Conservation (phyloP, 2,113 vertebrate species). For the Apus apus region DNA sequence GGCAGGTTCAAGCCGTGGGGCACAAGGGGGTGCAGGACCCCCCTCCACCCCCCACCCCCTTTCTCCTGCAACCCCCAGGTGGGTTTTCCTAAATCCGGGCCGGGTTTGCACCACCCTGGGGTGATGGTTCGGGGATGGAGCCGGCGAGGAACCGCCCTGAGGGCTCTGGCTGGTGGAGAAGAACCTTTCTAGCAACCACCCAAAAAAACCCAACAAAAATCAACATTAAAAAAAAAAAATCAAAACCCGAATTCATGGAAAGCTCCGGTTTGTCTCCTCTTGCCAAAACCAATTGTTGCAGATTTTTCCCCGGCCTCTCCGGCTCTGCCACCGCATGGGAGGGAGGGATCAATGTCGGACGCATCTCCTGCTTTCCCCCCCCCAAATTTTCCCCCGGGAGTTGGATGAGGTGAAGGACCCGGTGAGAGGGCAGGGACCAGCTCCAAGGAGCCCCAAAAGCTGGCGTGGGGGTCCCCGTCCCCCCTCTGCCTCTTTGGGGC, state of each 20-base stretch:
- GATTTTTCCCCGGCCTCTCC: neutral
- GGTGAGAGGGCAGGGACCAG: accelerated
- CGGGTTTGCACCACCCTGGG: neutral
- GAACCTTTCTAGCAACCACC: conserved; percentile 20
- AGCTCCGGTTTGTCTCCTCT: conserved; percentile 11
- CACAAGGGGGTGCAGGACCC: neutral
- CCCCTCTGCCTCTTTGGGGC: neutral
- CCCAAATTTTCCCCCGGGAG: neutral
- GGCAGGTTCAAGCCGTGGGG: neutral
- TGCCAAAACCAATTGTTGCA: conserved; percentile 30
- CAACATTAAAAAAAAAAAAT: no score
- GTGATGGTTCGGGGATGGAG: neutral
- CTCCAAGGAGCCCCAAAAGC: neutral
- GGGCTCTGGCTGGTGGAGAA: neutral
- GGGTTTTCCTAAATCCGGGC: neutral
- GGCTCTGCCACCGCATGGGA: neutral
- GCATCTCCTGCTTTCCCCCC: neutral
- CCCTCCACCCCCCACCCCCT: neutral
- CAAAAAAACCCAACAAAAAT: neutral
- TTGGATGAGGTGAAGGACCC: neutral
- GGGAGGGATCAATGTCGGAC: neutral
- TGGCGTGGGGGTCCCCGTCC: neutral
- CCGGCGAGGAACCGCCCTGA: accelerated
- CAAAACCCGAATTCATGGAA: neutral
- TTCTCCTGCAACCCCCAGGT: neutral